Conservation (phyloP, 2,113 vertebrate genomes). For the Sebastes schlegelii region DNA sequence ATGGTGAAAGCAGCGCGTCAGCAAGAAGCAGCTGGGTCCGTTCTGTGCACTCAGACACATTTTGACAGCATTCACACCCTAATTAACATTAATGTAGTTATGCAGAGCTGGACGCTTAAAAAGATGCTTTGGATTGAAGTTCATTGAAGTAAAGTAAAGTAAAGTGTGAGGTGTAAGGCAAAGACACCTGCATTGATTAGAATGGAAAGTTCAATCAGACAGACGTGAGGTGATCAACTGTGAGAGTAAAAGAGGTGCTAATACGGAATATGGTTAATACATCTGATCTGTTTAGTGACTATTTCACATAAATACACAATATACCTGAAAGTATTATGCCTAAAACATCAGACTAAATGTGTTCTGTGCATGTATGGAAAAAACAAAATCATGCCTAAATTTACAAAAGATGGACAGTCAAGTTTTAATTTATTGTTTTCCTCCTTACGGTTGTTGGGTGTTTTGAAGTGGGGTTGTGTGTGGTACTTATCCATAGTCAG, state of each 20-base stretch:
- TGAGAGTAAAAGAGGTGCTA: neutral
- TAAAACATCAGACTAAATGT: neutral
- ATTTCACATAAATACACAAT: neutral
- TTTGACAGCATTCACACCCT: constrained; percentile 42
- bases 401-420: neutral
- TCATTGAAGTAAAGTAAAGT: too few relatives aligned
- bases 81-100: constrained; percentile 44
- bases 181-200: too few relatives aligned
- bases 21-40: constrained; percentile 57
- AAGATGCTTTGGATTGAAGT: neutral
- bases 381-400: neutral
- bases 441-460: neutral
- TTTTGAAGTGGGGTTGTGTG: too few relatives aligned
- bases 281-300: neutral
- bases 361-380: neutral
- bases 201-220: neutral
- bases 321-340: neutral
- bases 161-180: too few relatives aligned
- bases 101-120: neutral
- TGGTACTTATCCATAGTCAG: too few relatives aligned
- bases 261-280: neutral
- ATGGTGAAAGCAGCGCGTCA: constrained; percentile 12
- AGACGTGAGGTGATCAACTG: neutral
- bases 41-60: constrained; percentile 20
- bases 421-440: neutral